Evolutionary conservation across 2,797 vertebrate species (phyloP), one percentile per base, ranked within the genome.

Genomic region (Spheniscus humboldti): DNA sequence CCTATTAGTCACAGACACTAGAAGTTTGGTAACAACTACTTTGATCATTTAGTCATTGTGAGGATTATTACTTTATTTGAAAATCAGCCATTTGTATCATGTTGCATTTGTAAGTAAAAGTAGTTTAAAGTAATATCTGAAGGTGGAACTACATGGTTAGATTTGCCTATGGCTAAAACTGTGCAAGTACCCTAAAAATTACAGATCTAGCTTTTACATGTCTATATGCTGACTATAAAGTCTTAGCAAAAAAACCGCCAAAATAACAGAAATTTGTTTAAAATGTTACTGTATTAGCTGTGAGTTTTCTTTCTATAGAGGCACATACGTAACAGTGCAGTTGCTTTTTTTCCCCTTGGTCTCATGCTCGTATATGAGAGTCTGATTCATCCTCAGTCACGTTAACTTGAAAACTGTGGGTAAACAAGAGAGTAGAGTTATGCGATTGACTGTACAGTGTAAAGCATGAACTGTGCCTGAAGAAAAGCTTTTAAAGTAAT

Each of bases 401-500:
- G n/a, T 2, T 63, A 63, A 20, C 27, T 92, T 60, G 68, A 62
- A n/a, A 71, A 39, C 48, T 77, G 47, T 56, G 79, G 50, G 62
- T 84, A 91, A 64, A 72, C 18, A 47, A 7, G 69, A 77, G 30
- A 60, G 31, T 43, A 27, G 72, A 71, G 48, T 78, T 1, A 23
- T 22, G 41, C 9, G 25, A 71, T 55, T 73, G 82, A 84, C 50
- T 59, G 17, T 10, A 30, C 30, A 52, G 72, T 30, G 72, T 48
- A 48, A 77, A 86, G 48, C 63, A 31, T 50, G 60, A 62, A 19
- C 84, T 50, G 45, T 68, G 53, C 86, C 68, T 41, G 50, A 83
- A 92, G 30, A 89, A 93, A 92, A 73, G 66, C 75, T 95, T 95
- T 95, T 83, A 57, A 52, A 94, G 30, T 83, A 87, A 86, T 90